Conservation (phyloP, 1,140 invertebrate genomes). For the Phortica variegata region DNA sequence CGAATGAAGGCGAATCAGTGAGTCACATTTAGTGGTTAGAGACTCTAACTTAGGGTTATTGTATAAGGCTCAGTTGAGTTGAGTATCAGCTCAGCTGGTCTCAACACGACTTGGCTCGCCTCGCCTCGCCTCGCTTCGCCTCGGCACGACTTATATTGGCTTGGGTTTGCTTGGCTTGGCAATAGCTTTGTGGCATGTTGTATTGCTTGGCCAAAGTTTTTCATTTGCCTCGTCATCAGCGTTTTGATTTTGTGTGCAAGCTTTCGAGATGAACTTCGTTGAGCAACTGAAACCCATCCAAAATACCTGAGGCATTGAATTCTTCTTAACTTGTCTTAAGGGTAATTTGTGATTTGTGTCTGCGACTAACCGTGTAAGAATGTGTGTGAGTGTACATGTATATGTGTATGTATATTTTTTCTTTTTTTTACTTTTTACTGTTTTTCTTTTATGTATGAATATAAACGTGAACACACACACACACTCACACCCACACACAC, state of each 20-base stretch:
- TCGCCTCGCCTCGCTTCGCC: no score
- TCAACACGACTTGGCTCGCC: no score
- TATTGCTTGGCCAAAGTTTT: constrained; percentile 36
- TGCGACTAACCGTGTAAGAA: constrained; percentile 8
- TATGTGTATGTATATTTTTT: constrained; percentile 32
- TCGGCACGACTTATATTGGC: constrained; percentile 1
- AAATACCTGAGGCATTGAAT: constrained; percentile 35
- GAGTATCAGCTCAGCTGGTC: no score
- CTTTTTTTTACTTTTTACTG: constrained; percentile 37
- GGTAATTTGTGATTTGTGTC: constrained; percentile 48
- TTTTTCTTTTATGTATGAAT: not conserved
- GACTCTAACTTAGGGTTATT: no score
- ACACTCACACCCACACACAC: not conserved
- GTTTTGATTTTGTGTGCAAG: constrained; percentile 42
- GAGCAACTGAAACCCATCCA: constrained; percentile 21
- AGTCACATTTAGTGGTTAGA: no score
- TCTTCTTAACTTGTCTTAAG: constrained; percentile 49
- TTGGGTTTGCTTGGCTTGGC: constrained; percentile 17
- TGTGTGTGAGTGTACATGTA: constrained; percentile 21
- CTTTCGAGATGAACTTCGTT: constrained; percentile 3
- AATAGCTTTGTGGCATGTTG: constrained; percentile 36
- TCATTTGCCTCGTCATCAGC: constrained; percentile 56
- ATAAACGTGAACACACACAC: constrained; percentile 2
- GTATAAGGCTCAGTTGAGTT: no score
- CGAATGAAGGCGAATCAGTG: no score